Percentiles rank a stretch among this genome's conserved stretches.
Conservation (phyloP, 2,113 vertebrate genomes). For the Ranitomeya imitator region DNA sequence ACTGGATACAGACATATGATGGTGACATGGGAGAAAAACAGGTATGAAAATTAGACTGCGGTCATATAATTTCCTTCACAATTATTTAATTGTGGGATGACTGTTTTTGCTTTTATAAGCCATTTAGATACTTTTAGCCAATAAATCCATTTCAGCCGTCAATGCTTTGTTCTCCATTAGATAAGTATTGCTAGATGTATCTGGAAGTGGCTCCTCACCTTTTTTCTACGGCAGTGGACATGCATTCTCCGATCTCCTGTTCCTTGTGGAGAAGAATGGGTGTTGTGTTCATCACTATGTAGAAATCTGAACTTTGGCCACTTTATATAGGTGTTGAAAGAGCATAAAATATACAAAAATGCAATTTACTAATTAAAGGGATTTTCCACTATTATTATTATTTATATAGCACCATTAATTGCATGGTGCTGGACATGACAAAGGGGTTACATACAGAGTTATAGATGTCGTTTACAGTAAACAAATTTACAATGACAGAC, state of each 20-base stretch:
- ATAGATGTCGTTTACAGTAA: no score
- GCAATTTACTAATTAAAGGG: no score
- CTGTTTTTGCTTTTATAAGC: background rate
- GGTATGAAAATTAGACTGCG: conserved; percentile 69
- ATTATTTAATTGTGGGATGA: background rate
- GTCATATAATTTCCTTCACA: background rate
- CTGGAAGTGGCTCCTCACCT: background rate
- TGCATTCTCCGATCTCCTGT: background rate
- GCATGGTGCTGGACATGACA: no score
- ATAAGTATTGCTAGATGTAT: background rate
- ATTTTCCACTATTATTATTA: no score
- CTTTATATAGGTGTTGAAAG: no score
- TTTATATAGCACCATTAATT: no score
- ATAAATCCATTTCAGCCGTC: background rate
- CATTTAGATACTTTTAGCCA: background rate
- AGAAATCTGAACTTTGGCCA: background rate
- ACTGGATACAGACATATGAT: conserved; percentile 85
- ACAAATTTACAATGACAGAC: no score
- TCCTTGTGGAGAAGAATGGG: background rate
- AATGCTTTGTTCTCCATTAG: background rate
- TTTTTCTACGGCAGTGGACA: background rate
- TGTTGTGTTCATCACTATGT: background rate
- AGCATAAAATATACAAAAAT: no score
- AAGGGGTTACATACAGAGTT: no score
- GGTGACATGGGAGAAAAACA: conserved; percentile 79